Percentiles rank a stretch among this genome's conserved stretches.
These are phyloP conservation scores for Spondyliosoma cantharus DNA, from an alignment of 2,797 vertebrate genomes.

Conservation along the genomic window DNA sequence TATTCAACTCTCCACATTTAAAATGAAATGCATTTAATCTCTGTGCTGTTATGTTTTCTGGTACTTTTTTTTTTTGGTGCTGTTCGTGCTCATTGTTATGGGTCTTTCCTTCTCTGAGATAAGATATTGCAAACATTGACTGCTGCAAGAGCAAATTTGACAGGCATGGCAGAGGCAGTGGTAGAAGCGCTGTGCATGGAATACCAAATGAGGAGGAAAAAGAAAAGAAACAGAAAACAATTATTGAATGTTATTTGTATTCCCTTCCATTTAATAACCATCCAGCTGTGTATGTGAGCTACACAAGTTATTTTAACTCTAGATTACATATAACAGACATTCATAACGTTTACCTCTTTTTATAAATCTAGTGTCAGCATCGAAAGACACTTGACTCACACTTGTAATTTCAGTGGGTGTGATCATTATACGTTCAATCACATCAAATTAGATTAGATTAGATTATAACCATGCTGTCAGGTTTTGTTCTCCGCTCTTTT, in stretches of 20 bases:
- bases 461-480: neutral
- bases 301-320: neutral
- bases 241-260: neutral
- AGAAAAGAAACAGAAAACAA: neutral
- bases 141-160: neutral
- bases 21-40: conserved; percentile 53
- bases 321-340: neutral
- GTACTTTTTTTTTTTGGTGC: conserved; percentile 4
- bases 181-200: neutral
- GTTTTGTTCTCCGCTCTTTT: neutral
- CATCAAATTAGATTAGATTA: neutral
- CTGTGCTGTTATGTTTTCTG: conserved; percentile 12
- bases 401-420: too few species aligned
- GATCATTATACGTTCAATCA: neutral
- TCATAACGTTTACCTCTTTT: neutral
- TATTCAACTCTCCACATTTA: conserved; percentile 57
- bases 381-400: too few species aligned
- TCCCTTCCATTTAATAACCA: neutral
- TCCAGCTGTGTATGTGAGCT: neutral
- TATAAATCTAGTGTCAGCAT: neutral
- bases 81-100: conserved; percentile 2
- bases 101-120: conserved; percentile 15
- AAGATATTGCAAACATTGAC: conserved; percentile 18
- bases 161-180: neutral
- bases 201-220: too few species aligned